These are phyloP conservation scores for Tiaroga cobitis DNA, from an alignment of 2,797 vertebrate genomes.

Conservation along the genomic window DNA sequence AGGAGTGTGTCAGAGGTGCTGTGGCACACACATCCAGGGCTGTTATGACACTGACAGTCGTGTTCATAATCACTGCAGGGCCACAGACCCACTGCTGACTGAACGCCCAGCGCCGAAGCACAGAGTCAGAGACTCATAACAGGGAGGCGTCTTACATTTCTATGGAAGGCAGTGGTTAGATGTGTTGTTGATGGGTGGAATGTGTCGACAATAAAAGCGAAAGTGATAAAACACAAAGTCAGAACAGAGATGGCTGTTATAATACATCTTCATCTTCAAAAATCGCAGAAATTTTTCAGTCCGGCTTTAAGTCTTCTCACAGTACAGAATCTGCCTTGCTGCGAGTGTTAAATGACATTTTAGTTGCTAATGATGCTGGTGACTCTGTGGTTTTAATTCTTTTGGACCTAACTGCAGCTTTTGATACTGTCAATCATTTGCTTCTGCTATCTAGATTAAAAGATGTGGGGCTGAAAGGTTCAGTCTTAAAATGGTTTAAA, in stretches of 20 bases:
- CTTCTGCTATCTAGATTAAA: too few species aligned
- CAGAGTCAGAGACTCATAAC: conserved; percentile 3
- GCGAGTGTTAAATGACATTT: too few species aligned
- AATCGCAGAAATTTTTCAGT: too few species aligned
- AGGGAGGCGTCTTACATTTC: neutral
- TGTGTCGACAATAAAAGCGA: neutral
- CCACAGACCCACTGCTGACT: conserved; percentile 29
- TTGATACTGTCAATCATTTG: too few species aligned
- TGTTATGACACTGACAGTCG: conserved; percentile 40
- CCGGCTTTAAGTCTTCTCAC: too few species aligned
- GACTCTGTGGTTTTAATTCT: too few species aligned
- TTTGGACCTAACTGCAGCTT: too few species aligned
- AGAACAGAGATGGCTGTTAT: neutral
- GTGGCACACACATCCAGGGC: conserved; percentile 9
- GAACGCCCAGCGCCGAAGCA: neutral
- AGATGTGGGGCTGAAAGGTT: too few species aligned
- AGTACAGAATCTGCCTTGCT: too few species aligned
- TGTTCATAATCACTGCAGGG: conserved; percentile 46
- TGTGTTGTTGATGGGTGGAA: neutral
- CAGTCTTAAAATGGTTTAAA: too few species aligned
- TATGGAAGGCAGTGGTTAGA: neutral
- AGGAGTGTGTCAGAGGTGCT: conserved; percentile 39
- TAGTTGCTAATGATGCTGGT: too few species aligned
- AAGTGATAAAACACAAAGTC: neutral
- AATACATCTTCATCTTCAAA: too few species aligned